Conservation (phyloP, 2,888 invertebrate species). For the Pasiphila rectangulata region DNA sequence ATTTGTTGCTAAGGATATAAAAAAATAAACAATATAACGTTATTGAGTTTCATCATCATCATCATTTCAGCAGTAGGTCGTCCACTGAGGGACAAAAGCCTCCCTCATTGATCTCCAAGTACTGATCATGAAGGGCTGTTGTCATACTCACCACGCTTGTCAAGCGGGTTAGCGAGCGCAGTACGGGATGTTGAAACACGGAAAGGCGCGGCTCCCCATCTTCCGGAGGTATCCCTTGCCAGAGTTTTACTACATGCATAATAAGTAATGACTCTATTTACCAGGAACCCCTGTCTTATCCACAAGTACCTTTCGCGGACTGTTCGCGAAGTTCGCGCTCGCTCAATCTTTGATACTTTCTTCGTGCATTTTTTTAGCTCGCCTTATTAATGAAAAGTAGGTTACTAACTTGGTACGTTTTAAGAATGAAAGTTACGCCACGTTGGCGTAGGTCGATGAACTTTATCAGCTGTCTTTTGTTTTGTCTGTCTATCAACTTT, state of each 20-base stretch:
- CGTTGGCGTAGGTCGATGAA: slow-evolving; percentile 78
- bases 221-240: too few relatives aligned
- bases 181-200: too few relatives aligned
- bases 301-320: slow-evolving; percentile 47
- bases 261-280: neutral
- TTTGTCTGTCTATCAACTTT: slow-evolving; percentile 54
- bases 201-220: too few relatives aligned
- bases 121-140: too few relatives aligned
- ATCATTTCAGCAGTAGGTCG: too few relatives aligned
- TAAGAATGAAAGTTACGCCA: slow-evolving; percentile 80
- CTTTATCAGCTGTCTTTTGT: slow-evolving; percentile 75
- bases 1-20: too few relatives aligned
- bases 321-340: slow-evolving; percentile 73
- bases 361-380: slow-evolving; percentile 81
- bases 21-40: too few relatives aligned
- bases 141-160: too few relatives aligned
- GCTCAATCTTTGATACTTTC: slow-evolving; percentile 82
- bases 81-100: too few relatives aligned
- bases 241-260: neutral
- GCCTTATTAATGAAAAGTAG: slow-evolving; percentile 82
- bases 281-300: slow-evolving; percentile 36
- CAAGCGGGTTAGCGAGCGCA: too few relatives aligned
- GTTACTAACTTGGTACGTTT: slow-evolving; percentile 79
- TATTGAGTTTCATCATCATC: too few relatives aligned
- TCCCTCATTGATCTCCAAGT: too few relatives aligned